These are phyloP conservation scores for Anabas testudineus DNA, from an alignment of 2,797 vertebrate genomes.

Conservation along the genomic window DNA sequence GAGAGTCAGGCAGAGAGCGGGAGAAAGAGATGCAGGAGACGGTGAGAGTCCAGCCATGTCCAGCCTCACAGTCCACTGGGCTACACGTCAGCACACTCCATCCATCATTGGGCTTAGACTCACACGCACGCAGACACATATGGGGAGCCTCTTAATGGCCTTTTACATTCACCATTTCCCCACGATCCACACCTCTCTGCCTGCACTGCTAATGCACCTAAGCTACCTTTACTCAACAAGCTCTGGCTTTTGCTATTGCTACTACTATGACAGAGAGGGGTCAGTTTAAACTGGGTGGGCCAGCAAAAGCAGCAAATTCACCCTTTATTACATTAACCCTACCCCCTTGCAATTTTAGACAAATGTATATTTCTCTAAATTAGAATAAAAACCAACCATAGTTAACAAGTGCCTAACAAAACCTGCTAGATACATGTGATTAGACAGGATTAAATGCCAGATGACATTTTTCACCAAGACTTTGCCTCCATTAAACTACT, in stretches of 20 bases:
- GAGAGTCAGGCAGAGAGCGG: conserved; percentile 60
- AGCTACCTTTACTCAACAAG: conserved; percentile 59
- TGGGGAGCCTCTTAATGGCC: conserved; percentile 73
- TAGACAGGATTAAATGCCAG: background rate
- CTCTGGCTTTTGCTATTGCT: conserved; percentile 19
- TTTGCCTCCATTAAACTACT: background rate
- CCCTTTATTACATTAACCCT: background rate
- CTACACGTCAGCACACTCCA: conserved; percentile 83
- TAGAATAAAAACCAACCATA: background rate
- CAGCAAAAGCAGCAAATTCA: conserved; percentile 21
- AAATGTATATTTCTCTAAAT: conserved; percentile 1
- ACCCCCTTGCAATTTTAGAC: background rate
- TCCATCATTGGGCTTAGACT: conserved; percentile 76
- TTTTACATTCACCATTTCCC: conserved; percentile 81
- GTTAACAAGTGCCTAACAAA: background rate
- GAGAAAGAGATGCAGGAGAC: conserved; percentile 70
- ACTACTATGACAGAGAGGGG: conserved; percentile 20
- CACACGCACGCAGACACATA: conserved; percentile 42
- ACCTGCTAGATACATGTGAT: background rate
- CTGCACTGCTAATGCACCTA: conserved; percentile 67
- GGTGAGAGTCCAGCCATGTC: conserved; percentile 82
- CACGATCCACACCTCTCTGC: conserved; percentile 65
- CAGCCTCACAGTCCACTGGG: conserved; percentile 84
- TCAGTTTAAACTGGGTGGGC: conserved; percentile 1
- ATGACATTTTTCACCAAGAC: background rate